These are phyloP conservation scores for Ochlodes sylvanus DNA, from an alignment of 2,888 invertebrate genomes.

Conservation along the genomic window DNA sequence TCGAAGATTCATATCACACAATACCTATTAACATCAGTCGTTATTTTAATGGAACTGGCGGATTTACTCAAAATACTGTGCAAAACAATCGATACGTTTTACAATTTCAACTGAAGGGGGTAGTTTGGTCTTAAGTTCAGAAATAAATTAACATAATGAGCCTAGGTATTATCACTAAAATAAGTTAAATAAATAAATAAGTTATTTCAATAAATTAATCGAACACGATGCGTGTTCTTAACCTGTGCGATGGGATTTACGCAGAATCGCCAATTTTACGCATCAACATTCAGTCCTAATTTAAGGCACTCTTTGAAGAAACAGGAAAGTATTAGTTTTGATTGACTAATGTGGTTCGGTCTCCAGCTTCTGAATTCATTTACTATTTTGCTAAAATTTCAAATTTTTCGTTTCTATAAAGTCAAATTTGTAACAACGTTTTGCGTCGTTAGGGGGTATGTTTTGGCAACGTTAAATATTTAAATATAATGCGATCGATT, in stretches of 20 bases:
- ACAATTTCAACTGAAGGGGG: constrained; percentile 10
- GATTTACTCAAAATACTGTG: constrained; percentile 63
- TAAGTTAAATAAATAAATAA: constrained; percentile 84
- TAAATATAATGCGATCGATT: constrained; percentile 45
- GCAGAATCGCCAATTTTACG: constrained; percentile 26
- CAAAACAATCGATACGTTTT: constrained; percentile 47
- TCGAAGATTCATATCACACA: constrained; percentile 77
- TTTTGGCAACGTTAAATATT: constrained; percentile 32
- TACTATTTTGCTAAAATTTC: constrained; percentile 4
- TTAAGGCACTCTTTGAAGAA: constrained; percentile 17
- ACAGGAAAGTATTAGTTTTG: not conserved
- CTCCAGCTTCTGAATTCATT: constrained; percentile 4
- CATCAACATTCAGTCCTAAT: constrained; percentile 17
- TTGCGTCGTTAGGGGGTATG: constrained; percentile 12
- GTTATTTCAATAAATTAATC: constrained; percentile 76
- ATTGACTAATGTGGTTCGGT: constrained; percentile 15
- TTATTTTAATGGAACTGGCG: constrained; percentile 62
- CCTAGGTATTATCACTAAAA: constrained; percentile 62
- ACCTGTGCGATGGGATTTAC: constrained; percentile 61
- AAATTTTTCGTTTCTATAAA: not conserved
- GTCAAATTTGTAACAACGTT: constrained; percentile 2
- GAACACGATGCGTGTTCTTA: constrained; percentile 63
- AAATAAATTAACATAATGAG: constrained; percentile 5
- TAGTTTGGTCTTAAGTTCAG: not conserved
- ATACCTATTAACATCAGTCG: constrained; percentile 80